A percentile compares a stretch with the other conserved stretches of the same genome.
Evolutionary conservation across 1,140 invertebrate genomes (phyloP).

Genomic region (Geopemphigus sp.): DNA sequence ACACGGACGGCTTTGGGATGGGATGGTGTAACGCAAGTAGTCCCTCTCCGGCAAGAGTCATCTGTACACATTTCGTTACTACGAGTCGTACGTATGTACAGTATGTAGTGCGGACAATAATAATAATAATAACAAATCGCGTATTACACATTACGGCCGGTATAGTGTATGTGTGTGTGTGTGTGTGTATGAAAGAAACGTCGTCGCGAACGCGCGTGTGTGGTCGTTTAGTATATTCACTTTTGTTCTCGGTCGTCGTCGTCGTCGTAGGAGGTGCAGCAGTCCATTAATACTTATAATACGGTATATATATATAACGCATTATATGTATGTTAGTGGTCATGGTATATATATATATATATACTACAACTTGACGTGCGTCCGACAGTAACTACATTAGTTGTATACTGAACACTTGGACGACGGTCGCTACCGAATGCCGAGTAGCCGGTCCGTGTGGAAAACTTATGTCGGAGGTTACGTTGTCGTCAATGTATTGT

Average conservation of each 20-base stretch:
- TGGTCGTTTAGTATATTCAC: not conserved
- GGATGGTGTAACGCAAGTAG: constrained; percentile 19
- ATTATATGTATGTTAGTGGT: not conserved
- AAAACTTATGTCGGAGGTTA: not conserved
- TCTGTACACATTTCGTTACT: not conserved
- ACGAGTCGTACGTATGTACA: not conserved
- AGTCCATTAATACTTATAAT: too few relatives aligned
- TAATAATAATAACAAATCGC: not conserved
- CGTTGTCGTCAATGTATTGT: not conserved
- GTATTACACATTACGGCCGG: not conserved
- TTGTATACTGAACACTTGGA: too few relatives aligned
- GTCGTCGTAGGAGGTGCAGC: not conserved
- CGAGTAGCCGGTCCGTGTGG: not conserved
- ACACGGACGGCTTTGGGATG: not conserved
- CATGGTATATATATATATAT: not conserved
- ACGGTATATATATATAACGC: not conserved
- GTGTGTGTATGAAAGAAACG: not conserved
- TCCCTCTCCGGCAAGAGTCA: not conserved
- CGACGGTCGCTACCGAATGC: constrained; percentile 21
- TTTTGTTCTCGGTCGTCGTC: not conserved
- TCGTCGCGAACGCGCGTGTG: constrained; percentile 5
- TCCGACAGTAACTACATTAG: not conserved
- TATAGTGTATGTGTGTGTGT: not conserved
- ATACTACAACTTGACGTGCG: not conserved
- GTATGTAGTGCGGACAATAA: not conserved